Percentiles rank a stretch among this genome's conserved stretches.
Conservation (phyloP, 2,888 invertebrate genomes). For the Polymixis flavicincta region DNA sequence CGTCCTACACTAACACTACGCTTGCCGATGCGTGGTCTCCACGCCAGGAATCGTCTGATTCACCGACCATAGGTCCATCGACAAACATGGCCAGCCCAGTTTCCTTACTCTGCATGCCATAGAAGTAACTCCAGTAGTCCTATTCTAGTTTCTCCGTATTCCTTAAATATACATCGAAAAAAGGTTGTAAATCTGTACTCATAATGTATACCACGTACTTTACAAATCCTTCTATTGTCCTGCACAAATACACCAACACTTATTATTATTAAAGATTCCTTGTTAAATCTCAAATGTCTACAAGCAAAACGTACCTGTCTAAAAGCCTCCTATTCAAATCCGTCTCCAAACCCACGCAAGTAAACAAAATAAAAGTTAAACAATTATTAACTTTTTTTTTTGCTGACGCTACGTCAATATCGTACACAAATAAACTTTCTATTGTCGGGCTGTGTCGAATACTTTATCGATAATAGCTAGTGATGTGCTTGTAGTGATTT, state of each 20-base stretch:
- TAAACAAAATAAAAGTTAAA: slow-evolving; percentile 66
- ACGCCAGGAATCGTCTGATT: too few relatives aligned
- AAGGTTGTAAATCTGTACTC: background rate
- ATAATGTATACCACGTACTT: background rate
- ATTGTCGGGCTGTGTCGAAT: slow-evolving; percentile 86
- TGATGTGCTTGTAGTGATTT: slow-evolving; percentile 62
- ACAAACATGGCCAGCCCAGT: too few relatives aligned
- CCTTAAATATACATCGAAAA: too few relatives aligned
- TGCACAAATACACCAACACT: too few relatives aligned
- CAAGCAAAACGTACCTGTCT: slow-evolving; percentile 15
- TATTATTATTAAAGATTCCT: slow-evolving; percentile 4
- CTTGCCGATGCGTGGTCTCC: too few relatives aligned
- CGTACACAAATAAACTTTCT: slow-evolving; percentile 87
- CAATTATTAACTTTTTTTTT: slow-evolving; percentile 69
- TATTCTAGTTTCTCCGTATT: background rate
- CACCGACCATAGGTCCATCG: too few relatives aligned
- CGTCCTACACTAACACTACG: too few relatives aligned
- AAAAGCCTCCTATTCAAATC: slow-evolving; percentile 20
- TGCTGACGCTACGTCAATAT: slow-evolving; percentile 74
- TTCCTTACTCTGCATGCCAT: too few relatives aligned
- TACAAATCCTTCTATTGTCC: background rate
- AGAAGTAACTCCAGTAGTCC: too few relatives aligned
- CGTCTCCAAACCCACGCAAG: slow-evolving; percentile 46
- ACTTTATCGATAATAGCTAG: slow-evolving; percentile 85
- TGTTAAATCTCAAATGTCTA: slow-evolving; percentile 1